Evolutionary conservation across 1,140 invertebrate genomes (phyloP).

Genomic region (Ceratosolen solmsi): DNA sequence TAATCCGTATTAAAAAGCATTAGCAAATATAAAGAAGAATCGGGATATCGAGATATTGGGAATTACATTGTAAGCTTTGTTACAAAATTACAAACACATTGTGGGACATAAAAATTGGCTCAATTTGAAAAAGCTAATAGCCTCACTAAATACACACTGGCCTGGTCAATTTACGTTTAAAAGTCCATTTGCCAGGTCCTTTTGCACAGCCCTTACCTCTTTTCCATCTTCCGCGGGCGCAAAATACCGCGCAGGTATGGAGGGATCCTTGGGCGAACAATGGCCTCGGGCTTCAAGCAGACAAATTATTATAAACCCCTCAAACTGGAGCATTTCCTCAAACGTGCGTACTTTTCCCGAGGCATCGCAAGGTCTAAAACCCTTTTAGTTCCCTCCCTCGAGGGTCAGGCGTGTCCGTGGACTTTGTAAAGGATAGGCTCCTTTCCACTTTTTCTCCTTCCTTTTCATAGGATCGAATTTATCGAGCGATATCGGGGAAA

Average conservation of each 20-base stretch:
- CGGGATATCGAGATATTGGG: too few relatives aligned
- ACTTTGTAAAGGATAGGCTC: conserved; percentile 45
- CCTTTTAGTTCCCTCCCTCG: conserved; percentile 39
- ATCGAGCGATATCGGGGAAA: conserved; percentile 46
- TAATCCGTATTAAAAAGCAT: too few relatives aligned
- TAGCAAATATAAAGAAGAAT: too few relatives aligned
- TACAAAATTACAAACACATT: neutral
- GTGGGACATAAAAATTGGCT: neutral
- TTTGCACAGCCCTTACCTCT: neutral
- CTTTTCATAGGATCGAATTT: conserved; percentile 43
- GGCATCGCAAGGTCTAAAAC: conserved; percentile 49
- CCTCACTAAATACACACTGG: conserved; percentile 27
- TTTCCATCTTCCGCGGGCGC: conserved; percentile 13
- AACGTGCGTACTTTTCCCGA: neutral
- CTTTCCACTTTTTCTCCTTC: neutral
- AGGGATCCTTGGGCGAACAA: conserved; percentile 11
- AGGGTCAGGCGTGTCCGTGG: conserved; percentile 23
- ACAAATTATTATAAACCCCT: neutral
- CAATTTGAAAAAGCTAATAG: conserved; percentile 32
- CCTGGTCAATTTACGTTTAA: conserved; percentile 34
- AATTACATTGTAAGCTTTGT: too few relatives aligned
- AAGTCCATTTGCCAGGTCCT: conserved; percentile 15
- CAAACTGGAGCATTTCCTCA: conserved; percentile 48
- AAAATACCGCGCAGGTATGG: conserved; percentile 27
- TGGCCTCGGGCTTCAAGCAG: neutral